Evolutionary conservation across 1,140 invertebrate genomes (phyloP), one percentile per base, ranked within the genome.

Genomic region (Bacillus rossius): DNA sequence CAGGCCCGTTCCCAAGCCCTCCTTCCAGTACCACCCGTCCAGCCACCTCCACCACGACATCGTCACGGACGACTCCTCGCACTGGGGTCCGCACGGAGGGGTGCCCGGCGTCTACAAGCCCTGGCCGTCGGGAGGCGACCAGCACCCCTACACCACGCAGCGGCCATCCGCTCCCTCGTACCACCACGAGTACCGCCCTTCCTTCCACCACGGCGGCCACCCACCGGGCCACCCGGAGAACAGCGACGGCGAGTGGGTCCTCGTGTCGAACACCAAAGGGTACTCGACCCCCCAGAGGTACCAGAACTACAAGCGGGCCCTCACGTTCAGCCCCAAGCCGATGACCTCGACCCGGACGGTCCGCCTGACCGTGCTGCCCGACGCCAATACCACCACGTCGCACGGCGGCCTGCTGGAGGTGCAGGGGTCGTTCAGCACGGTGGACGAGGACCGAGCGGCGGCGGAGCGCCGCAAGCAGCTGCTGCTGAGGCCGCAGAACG

Each of bases 331-430:
- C 17, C 73, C 72, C 5, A 75, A 69, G 65, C 69, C 48, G 5
- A 43, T 53, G 10, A 55, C 56, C 7, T 49, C 63, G 43, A 55
- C 22, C 14, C 37, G 61, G 13, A 63, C 63, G 7, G 81, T 89
- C 42, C 77, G 80, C 59, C 72, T 89, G 63, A 88, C 85, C 29
- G 87, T 89, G 34, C 71, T 89, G 52, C 87, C 87, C 29, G 78
- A 82, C 16, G 66, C 81, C 22, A 81, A 85, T 67, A 79, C 75
- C 1, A 87, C 86, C 1, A 85, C 84, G 8, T 88, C 86, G 0
- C 86, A 89, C 65, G 86, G 85, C 29, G 87, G 87, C 13, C 70
- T 90, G 23, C 71, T 89, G 41, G 85, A 90, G 73, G 86, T 88
- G 8, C 85, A 88, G 63, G 80, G 79, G 49, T 85, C 82, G 19